Conservation (phyloP, 1,140 invertebrate species). For the Drosophila repleta region DNA sequence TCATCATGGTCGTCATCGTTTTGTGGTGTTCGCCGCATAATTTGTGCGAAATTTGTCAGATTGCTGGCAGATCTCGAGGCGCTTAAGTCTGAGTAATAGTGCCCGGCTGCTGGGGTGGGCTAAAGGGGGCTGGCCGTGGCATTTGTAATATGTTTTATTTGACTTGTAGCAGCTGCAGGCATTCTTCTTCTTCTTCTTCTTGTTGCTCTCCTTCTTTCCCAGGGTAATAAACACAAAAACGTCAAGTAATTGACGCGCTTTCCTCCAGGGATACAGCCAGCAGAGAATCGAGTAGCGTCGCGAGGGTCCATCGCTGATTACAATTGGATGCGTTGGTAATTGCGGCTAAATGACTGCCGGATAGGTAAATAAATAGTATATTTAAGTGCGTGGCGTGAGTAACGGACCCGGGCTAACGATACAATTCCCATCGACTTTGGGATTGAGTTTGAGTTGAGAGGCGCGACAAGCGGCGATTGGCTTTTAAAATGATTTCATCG, state of each 20-base stretch:
- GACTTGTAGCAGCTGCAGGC: conserved; percentile 75
- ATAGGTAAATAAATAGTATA: conserved; percentile 50
- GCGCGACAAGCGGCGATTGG: not conserved
- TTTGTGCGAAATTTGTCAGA: conserved; percentile 82
- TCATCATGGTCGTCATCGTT: conserved; percentile 67
- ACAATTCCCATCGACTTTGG: conserved; percentile 30
- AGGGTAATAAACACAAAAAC: conserved; percentile 62
- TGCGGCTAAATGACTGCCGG: conserved; percentile 41
- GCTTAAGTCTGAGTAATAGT: conserved; percentile 74
- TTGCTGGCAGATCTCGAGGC: conserved; percentile 69
- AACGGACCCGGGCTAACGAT: conserved; percentile 21
- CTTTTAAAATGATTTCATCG: not conserved
- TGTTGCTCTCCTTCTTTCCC: conserved; percentile 50
- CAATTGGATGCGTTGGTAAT: conserved; percentile 50
- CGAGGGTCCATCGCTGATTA: conserved; percentile 20
- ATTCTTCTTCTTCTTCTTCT: conserved; percentile 9
- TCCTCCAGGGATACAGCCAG: conserved; percentile 21
- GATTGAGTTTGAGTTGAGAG: not conserved
- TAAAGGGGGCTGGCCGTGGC: conserved; percentile 25
- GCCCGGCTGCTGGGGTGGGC: not conserved
- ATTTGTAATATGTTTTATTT: conserved; percentile 82
- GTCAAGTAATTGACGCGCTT: conserved; percentile 50
- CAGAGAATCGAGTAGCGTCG: not conserved
- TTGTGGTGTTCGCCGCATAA: conserved; percentile 71
- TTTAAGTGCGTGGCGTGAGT: conserved; percentile 22